Base-by-base conservation (phyloP, 2,888 invertebrate genomes). In the Acanthosoma haemorrhoidale region DNA sequence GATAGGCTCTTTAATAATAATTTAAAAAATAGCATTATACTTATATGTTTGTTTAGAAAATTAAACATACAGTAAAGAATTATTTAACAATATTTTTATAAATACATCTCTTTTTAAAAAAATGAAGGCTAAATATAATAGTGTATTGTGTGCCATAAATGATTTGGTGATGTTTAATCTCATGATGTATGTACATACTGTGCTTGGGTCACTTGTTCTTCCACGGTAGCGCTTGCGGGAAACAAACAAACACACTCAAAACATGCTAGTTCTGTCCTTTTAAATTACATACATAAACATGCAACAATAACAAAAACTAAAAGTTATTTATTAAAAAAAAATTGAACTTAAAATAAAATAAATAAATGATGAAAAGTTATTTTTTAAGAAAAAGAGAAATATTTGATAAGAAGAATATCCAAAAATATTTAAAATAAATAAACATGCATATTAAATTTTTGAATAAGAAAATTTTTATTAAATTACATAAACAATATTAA, bases 211-310 rank as follows among this genome's bases (percentile, higher is more conserved):
- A 71, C 71, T 70, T 59, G 64, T 67, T 67, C 58, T 60, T 76
- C 77, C 76, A 74, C 71, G 76, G 76, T 75, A 75, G 75, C 76
- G 76, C 77, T 77, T 77, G 76, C 76, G 75, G 77, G 77, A 75
- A 77, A 77, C 71, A 77, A 77, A 77, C 73, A 78, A 74, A 78
- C 72, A 77, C 74, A 77, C 76, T 66, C 76, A 76, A 77, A 77
- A 77, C 78, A 77, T 78, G 77, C 78, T 15, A 29, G 25, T 70
- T 11, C 60, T 60, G n/a, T 18, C 34, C 16, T 6, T 57, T 57
- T 51, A 6, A 4, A 4, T 51, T 18, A 51, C 51, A 67, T 18
- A 36, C 4, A 66, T 43, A 34, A n/a, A 25, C 29, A 43, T 29
- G 16, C 70, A 70, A 31, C 39, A 64, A 39, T 25, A 64, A 43